Conservation (phyloP, 64 coral and sea anemone genomes). For the Astreopora myriophthalma region DNA sequence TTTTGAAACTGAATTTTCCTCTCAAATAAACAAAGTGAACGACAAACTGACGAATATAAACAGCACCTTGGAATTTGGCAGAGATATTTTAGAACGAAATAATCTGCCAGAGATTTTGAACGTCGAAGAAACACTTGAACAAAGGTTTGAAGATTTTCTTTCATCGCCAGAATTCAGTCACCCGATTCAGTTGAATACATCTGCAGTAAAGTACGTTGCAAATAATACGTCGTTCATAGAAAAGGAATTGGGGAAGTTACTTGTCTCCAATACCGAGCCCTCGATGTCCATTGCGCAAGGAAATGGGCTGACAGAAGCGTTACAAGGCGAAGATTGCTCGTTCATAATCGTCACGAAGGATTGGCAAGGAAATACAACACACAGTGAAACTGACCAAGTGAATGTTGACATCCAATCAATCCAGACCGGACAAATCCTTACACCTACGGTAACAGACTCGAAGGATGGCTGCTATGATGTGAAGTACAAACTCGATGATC, state of each 20-base stretch:
- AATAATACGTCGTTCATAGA: not conserved
- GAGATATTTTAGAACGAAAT: not conserved
- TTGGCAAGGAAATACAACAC: not conserved
- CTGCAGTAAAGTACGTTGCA: not conserved
- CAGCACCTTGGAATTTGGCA: slow-evolving; percentile 24
- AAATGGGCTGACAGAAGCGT: not conserved
- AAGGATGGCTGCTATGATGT: not conserved
- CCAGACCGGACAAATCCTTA: not conserved
- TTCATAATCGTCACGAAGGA: not conserved
- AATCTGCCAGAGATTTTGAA: not conserved
- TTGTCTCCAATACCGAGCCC: not conserved
- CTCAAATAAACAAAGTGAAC: not conserved
- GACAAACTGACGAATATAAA: not conserved
- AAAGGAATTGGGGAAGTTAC: not conserved
- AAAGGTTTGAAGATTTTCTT: slow-evolving; percentile 1
- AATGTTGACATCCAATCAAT: not conserved
- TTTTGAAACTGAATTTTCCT: not conserved
- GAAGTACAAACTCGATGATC: not conserved
- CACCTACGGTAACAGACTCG: not conserved
- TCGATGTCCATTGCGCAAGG: not conserved
- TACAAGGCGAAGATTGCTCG: not conserved
- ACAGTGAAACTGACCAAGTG: not conserved
- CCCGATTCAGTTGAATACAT: not conserved
- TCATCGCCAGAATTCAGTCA: not conserved
- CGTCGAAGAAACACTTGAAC: not conserved